These are phyloP conservation scores for Gordius sp. DNA, from an alignment of 2,888 invertebrate genomes.

Conservation along the genomic window DNA sequence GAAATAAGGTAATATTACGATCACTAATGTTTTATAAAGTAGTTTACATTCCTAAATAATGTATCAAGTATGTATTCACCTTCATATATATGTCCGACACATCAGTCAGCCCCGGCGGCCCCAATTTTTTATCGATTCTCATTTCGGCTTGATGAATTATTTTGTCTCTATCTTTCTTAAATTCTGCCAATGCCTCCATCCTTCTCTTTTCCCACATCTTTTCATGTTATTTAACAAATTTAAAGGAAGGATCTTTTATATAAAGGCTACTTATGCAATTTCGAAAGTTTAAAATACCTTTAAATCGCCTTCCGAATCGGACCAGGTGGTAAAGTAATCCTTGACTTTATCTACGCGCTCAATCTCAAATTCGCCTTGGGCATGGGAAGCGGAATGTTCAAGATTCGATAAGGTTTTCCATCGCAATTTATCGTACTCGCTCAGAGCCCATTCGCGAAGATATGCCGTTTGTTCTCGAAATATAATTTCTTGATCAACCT, in stretches of 20 bases:
- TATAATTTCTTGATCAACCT: neutral
- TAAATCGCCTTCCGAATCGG: neutral
- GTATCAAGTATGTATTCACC: too few species aligned
- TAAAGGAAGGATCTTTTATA: neutral
- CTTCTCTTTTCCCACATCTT: constrained; percentile 3
- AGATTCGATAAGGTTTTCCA: neutral
- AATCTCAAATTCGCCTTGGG: constrained; percentile 7
- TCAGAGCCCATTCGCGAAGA: neutral
- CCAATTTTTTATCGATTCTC: too few species aligned
- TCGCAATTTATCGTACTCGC: constrained; percentile 8
- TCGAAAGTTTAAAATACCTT: neutral
- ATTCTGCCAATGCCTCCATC: constrained; percentile 10
- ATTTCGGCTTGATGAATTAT: neutral
- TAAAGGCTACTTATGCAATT: neutral
- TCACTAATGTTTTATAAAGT: too few species aligned
- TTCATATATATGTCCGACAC: too few species aligned
- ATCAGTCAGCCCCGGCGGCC: too few species aligned
- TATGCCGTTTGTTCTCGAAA: constrained; percentile 7
- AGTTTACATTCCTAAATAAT: too few species aligned
- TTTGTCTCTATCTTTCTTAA: neutral
- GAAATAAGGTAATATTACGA: too few species aligned
- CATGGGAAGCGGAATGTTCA: constrained; percentile 2
- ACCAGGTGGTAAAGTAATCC: neutral
- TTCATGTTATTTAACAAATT: neutral
- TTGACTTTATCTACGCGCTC: constrained; percentile 12